phyloP scores from a whole-genome alignment of 30 jellyfish, hydroid and myxozoan genomes.

The Phacellophora camtschatica region DNA sequence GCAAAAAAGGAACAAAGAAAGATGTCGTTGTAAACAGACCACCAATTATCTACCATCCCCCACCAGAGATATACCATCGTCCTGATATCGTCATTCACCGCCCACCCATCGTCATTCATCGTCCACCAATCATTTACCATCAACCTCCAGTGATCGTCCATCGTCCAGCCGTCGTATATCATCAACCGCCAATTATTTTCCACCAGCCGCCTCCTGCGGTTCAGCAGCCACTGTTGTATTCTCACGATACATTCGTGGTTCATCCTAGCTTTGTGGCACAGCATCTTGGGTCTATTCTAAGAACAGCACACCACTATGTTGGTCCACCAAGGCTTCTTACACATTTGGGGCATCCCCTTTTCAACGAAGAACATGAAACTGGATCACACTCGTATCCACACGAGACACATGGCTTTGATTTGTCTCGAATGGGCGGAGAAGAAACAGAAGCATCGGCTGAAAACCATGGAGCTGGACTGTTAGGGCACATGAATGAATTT shows the following conservation, averaged over 20 bases:
- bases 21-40: conserved; percentile 97
- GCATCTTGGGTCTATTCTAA: conserved; percentile 89
- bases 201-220: conserved; percentile 96
- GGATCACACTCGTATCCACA: conserved; percentile 46
- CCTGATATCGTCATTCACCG: conserved; percentile 91
- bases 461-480: conserved; percentile 46
- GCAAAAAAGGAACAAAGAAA: conserved; percentile 82
- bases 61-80: conserved; percentile 96
- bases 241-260: conserved; percentile 88
- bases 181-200: conserved; percentile 90
- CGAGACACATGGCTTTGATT: conserved; percentile 52
- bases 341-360: conserved; percentile 86
- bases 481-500: conserved; percentile 49
- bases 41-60: conserved; percentile 96
- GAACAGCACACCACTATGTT: conserved; percentile 93
- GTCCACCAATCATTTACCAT: conserved; percentile 90
- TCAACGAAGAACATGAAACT: conserved; percentile 20
- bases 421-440: conserved; percentile 68
- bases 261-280: conserved; percentile 98
- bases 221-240: conserved; percentile 81
- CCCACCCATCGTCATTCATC: conserved; percentile 84
- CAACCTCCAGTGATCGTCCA: conserved; percentile 92
- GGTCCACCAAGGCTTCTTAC: conserved; percentile 94
- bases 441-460: conserved; percentile 33
- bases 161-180: conserved; percentile 91